Conservation (phyloP, 2,113 vertebrate genomes). For the Neodontobutis hainanensis region DNA sequence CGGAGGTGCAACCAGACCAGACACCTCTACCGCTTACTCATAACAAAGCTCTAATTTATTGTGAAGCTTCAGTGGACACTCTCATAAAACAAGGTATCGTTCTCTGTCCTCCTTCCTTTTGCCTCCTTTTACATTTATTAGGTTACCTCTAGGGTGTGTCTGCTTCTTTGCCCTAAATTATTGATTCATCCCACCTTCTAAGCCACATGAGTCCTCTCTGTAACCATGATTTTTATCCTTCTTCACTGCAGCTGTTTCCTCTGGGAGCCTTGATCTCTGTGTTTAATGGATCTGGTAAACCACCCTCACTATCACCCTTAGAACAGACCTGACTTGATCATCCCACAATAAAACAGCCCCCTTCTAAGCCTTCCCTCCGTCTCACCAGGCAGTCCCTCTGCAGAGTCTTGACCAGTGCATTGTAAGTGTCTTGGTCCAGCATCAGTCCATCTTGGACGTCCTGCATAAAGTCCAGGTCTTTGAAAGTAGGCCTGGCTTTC, state of each 20-base stretch:
- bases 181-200: slow-evolving; percentile 11
- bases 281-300: slow-evolving; percentile 6
- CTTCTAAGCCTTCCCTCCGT: neutral
- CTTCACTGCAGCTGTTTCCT: slow-evolving; percentile 6
- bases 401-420: slow-evolving; percentile 90
- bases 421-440: slow-evolving; percentile 93
- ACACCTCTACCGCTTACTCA: slow-evolving; percentile 22
- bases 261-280: slow-evolving; percentile 18
- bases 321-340: neutral
- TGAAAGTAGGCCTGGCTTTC: slow-evolving; percentile 92
- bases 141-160: neutral
- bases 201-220: slow-evolving; percentile 5
- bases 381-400: slow-evolving; percentile 98
- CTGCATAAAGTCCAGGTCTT: slow-evolving; percentile 98
- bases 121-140: slow-evolving; percentile 22
- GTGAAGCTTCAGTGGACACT: slow-evolving; percentile 27
- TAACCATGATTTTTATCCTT: neutral
- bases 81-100: slow-evolving; percentile 24
- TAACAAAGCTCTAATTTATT: slow-evolving; percentile 48
- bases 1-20: slow-evolving; percentile 17
- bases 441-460: slow-evolving; percentile 90
- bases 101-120: neutral
- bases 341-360: neutral
- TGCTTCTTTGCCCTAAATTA: neutral
- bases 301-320: neutral